Base-by-base conservation (phyloP, 1,140 invertebrate genomes). In the Patella vulgata region DNA sequence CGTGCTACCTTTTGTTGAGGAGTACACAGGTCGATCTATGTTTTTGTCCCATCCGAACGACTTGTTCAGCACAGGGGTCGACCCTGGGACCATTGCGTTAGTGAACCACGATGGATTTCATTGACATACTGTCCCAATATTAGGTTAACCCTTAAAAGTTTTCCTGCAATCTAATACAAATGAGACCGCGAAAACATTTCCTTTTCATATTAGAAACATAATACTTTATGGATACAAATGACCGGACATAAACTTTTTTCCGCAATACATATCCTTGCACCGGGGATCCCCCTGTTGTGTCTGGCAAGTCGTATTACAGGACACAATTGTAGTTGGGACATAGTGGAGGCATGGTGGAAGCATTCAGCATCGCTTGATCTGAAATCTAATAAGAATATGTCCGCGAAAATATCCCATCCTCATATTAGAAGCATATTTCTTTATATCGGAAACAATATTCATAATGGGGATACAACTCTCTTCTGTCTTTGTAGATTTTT, bases 401-500 rank as follows among this genome's bases (percentile, higher is more conserved):
- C 1, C 30, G 21, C 17, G 17, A 17, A 19, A 21, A 23, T 19
- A 40, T n/a, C 25, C 1, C n/a, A 40, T 1, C 8, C 9, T 19
- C 17, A 40, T 42, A 40, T 19, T 55, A 27, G 2, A 42, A 27
- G 19, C 8, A 9, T 9, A 19, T 14, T 1, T 42, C 1, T 1
- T 6, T 1, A n/a, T 17, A 1, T 42, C 8, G 17, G 9, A 25
- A 9, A 19, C 6, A 39, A 33, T 17, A n/a, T 25, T 36, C 53
- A 14, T 0, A 42, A 48, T 44, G 12, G 30, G 28, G n/a, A n/a
- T 21, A 23, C 6, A 25, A 25, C 33, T 31, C 43, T 46, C 14
- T 44, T 8, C 43, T 59, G 3, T 53, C 27, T 9, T 62, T 65
- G 14, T 61, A 82, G 77, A 70, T 53, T 46, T 51, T 46, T 44